A percentile compares a stretch with the other conserved stretches of the same genome.
phyloP scores from a whole-genome alignment of 1,140 invertebrate species.

The Sinella curviseta region DNA sequence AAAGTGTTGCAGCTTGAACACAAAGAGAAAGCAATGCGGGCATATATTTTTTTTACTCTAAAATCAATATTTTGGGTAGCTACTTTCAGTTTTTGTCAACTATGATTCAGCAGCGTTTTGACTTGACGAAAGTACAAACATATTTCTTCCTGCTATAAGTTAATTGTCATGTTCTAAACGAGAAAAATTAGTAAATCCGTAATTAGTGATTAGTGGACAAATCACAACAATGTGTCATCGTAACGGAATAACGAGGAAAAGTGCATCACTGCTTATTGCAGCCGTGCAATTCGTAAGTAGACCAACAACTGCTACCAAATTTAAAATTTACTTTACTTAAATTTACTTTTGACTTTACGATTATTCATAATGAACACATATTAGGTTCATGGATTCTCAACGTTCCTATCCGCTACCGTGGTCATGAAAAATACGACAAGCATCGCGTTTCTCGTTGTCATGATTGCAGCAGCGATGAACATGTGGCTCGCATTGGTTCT shows the following conservation, averaged over 20 bases:
- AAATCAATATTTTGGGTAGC: too few species aligned
- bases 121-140: too few species aligned
- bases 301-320: too few species aligned
- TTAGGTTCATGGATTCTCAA: neutral
- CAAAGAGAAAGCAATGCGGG: too few species aligned
- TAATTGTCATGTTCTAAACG: too few species aligned
- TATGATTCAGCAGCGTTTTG: too few species aligned
- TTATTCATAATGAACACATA: neutral
- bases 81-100: too few species aligned
- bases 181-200: too few species aligned
- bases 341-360: neutral
- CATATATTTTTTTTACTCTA: too few species aligned
- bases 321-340: neutral
- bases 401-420: neutral
- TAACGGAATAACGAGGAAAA: neutral
- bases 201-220: too few species aligned
- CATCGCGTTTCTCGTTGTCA: neutral
- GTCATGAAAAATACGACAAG: neutral
- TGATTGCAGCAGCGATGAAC: neutral
- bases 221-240: neutral
- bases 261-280: neutral
- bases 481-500: neutral
- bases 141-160: too few species aligned
- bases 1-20: too few species aligned
- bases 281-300: neutral